Percentiles rank a stretch among this genome's conserved stretches.
Conservation (phyloP, 2,888 invertebrate genomes). For the Idaea biselata region DNA sequence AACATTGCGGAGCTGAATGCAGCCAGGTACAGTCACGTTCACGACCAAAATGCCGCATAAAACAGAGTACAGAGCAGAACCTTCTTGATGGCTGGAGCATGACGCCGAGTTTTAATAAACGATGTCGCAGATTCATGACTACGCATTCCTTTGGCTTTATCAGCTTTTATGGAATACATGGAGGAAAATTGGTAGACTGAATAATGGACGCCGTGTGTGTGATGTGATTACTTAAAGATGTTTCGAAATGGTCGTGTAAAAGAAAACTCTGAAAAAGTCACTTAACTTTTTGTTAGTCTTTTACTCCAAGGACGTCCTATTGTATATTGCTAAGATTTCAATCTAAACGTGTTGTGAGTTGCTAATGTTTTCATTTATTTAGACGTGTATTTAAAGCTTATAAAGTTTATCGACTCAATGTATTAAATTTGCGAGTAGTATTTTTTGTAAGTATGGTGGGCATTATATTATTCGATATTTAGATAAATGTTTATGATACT, state of each 20-base stretch:
- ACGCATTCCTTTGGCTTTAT: conserved; percentile 21
- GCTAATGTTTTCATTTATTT: not conserved
- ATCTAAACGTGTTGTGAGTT: not conserved
- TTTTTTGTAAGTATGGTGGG: not conserved
- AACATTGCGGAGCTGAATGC: conserved; percentile 31
- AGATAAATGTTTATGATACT: not conserved
- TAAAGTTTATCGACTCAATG: not conserved
- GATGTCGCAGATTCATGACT: conserved; percentile 25
- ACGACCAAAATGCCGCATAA: conserved; percentile 31
- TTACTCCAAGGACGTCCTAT: not conserved
- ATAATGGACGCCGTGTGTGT: not conserved
- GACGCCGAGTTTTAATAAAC: conserved; percentile 26
- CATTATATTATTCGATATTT: not conserved
- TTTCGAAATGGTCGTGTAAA: not conserved
- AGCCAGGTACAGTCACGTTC: conserved; percentile 36
- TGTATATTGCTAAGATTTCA: not conserved
- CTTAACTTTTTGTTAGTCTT: not conserved
- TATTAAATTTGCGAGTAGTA: not conserved
- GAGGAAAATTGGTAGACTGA: conserved; percentile 4
- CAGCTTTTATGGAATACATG: conserved; percentile 10
- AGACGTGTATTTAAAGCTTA: not conserved
- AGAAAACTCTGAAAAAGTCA: not conserved
- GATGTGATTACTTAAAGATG: not conserved
- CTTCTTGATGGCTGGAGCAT: conserved; percentile 18
- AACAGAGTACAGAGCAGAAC: conserved; percentile 26